A percentile compares a stretch with the other conserved stretches of the same genome.
Evolutionary conservation across 2,797 vertebrate genomes (phyloP).

Genomic region (Rhodeus uyekii): DNA sequence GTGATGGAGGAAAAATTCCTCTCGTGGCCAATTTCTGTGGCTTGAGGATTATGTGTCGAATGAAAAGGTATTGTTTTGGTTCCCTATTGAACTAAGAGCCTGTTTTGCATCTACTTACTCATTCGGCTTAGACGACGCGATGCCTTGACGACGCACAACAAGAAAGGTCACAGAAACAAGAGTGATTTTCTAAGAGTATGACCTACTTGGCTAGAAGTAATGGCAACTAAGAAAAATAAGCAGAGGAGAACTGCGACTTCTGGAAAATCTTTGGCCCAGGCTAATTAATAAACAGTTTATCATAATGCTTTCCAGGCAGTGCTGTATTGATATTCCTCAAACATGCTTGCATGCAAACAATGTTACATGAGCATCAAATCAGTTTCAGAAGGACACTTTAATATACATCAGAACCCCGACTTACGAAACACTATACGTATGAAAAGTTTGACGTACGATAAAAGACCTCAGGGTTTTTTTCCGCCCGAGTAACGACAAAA

Average conservation of each 20-base stretch:
- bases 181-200: constrained; percentile 15
- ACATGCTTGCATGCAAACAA: background rate
- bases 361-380: background rate
- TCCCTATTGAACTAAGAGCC: constrained; percentile 1
- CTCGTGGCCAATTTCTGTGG: constrained; percentile 25
- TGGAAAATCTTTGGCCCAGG: background rate
- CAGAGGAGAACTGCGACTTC: background rate
- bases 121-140: constrained; percentile 45
- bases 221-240: background rate
- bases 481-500: too few relatives aligned
- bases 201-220: constrained; percentile 1
- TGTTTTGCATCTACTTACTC: constrained; percentile 53
- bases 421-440: too few relatives aligned
- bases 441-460: too few relatives aligned
- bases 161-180: constrained; percentile 32
- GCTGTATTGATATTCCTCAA: background rate
- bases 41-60: constrained; percentile 26
- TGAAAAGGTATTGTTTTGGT: constrained; percentile 46
- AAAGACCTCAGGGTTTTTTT: too few relatives aligned
- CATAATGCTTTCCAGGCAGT: background rate
- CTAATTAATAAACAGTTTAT: background rate
- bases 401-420: too few relatives aligned
- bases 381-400: too few relatives aligned
- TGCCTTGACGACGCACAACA: constrained; percentile 44
- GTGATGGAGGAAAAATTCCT: background rate